Conservation (phyloP, 2,888 invertebrate genomes). For the Agriopis aurantiaria region DNA sequence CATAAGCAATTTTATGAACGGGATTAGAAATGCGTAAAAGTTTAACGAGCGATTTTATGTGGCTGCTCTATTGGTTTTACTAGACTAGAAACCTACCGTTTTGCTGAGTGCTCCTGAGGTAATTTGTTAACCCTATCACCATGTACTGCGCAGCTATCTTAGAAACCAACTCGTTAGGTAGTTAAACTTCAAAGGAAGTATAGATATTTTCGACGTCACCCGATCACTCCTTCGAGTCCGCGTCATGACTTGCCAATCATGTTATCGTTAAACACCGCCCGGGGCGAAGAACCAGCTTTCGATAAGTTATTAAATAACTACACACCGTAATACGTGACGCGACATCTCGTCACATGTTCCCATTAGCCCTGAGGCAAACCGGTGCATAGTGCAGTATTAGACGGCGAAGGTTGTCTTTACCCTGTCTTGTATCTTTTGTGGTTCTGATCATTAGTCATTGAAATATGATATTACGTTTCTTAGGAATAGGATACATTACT, state of each 20-base stretch:
- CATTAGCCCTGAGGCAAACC: constrained; percentile 31
- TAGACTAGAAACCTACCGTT: no score
- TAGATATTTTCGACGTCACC: constrained; percentile 24
- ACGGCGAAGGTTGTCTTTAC: not conserved
- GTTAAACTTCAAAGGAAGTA: no score
- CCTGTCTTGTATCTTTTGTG: constrained; percentile 3
- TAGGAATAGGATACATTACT: constrained; percentile 10
- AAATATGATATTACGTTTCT: constrained; percentile 4
- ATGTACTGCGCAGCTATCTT: no score
- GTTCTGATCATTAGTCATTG: constrained; percentile 2
- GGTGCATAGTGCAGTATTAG: constrained; percentile 20
- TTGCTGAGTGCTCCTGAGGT: no score
- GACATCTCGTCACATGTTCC: constrained; percentile 35
- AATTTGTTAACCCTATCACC: no score
- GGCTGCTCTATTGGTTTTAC: not conserved
- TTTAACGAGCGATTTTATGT: constrained; percentile 7
- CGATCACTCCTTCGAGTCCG: constrained; percentile 23
- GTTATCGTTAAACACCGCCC: constrained; percentile 41
- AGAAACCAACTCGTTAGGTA: no score
- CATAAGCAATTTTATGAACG: constrained; percentile 11
- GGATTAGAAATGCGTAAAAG: constrained; percentile 11
- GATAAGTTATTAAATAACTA: constrained; percentile 45
- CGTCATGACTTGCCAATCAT: constrained; percentile 45
- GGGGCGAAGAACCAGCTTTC: constrained; percentile 45
- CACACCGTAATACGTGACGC: constrained; percentile 39